Conservation (phyloP, 2,888 invertebrate genomes). For the Drosophila imparisetae region DNA sequence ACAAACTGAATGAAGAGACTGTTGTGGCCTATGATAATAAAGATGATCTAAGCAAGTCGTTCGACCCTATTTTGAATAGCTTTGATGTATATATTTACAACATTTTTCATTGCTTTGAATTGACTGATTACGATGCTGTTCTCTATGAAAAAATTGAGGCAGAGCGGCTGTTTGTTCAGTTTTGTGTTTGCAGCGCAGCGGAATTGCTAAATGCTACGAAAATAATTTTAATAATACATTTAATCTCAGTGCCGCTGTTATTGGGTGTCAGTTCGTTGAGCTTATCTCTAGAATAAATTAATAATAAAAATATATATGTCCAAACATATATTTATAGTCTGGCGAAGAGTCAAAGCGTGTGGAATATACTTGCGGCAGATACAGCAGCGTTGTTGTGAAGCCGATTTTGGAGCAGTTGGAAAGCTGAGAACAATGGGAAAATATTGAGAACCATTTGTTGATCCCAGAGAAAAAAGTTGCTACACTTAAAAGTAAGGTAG, state of each 20-base stretch:
- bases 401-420: not conserved
- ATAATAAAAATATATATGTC: not conserved
- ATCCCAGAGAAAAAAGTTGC: not conserved
- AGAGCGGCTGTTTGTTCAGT: not conserved
- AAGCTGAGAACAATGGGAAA: not conserved
- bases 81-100: no score
- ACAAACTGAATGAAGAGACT: slow-evolving; percentile 4
- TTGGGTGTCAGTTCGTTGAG: not conserved
- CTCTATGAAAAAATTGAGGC: not conserved
- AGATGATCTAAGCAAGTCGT: not conserved
- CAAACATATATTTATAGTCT: not conserved
- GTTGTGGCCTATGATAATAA: not conserved
- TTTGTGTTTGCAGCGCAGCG: not conserved
- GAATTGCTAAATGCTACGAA: not conserved
- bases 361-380: not conserved
- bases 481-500: not conserved
- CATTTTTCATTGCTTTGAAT: not conserved
- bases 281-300: not conserved
- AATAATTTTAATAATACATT: not conserved
- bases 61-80: no score
- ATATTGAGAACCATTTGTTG: not conserved
- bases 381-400: not conserved
- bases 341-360: no score
- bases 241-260: not conserved
- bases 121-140: not conserved